Evolutionary conservation across 2,113 vertebrate species (phyloP).

Genomic region (Hippoglossus stenolepis): DNA sequence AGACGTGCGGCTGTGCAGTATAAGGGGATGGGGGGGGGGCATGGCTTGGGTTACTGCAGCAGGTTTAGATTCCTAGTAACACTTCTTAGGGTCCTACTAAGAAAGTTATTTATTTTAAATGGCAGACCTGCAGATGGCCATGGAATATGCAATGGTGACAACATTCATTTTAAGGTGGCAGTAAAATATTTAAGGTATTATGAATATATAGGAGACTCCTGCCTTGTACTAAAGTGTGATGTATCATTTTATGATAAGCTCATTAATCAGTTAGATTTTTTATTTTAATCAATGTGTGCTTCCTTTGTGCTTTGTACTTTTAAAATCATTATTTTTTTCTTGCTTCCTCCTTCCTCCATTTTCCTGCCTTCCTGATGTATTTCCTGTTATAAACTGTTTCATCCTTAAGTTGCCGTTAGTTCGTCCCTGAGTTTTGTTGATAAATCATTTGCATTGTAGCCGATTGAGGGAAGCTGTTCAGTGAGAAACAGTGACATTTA

Average conservation of each 20-base stretch:
- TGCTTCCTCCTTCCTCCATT: no score
- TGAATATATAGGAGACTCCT: not conserved
- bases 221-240: not conserved
- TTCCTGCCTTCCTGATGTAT: no score
- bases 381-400: not conserved
- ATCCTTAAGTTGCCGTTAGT: not conserved
- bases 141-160: not conserved
- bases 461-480: not conserved
- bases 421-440: not conserved
- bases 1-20: slow-evolving; percentile 27
- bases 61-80: slow-evolving; percentile 26
- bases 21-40: not conserved
- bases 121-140: not conserved
- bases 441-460: not conserved
- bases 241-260: not conserved
- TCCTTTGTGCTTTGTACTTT: no score
- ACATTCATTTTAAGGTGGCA: not conserved
- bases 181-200: not conserved
- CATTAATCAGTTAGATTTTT: not conserved
- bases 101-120: slow-evolving; percentile 1
- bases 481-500: not conserved
- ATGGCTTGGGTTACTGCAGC: slow-evolving; percentile 23
- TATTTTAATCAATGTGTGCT: not conserved
- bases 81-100: not conserved
- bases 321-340: no score